Base-by-base conservation (phyloP, 2,113 vertebrate species). In the Saguinus midas region DNA sequence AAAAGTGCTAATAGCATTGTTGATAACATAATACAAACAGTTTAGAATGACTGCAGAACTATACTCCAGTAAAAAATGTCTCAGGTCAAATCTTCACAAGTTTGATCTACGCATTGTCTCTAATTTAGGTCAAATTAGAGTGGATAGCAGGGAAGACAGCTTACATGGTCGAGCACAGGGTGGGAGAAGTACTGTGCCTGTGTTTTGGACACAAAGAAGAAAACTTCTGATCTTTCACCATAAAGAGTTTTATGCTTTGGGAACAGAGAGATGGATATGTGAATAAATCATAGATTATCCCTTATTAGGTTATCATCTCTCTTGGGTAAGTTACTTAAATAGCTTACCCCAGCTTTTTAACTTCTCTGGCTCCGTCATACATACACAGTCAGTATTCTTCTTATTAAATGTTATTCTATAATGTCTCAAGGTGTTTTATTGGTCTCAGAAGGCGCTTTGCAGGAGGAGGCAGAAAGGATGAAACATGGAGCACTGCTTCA, bases 11-110 rank as follows among this genome's bases (percentile, higher is more conserved):
- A 70, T 73, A 61, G 48, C 40, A 7, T 29, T 76, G 91, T 87
- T 93, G 35, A 55, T 83, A 89, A 89, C 16, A 80, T 11, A 78
- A 84, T 94, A 94, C 87, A 23, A 81, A 82, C 85, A 55, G 72
- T 25, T 76, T 75, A 79, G 27, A 85, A 75, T 83, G 25, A 21
- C 37, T 79, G 48, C 95, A 86, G 20, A 86, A 64, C 27, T 16
- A 29, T 87, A 68, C 12, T 81, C 17, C 13, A 66, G 57, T 68
- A 20, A 61, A 95, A 81, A 92, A 79, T n/a, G 20, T 88, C 43
- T 86, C 21, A 55, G 70, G 84, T 82, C 27, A 43, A 96, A 75
- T 70, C 48, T 43, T 23, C 23, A 23, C 8, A 23, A 64, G 61
- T 76, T 86, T 89, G 32, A 82, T 88, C 40, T 64, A 21, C 52